A percentile compares a stretch with the other conserved stretches of the same genome.
Evolutionary conservation across 1,140 invertebrate genomes (phyloP).

Genomic region (Leptinotarsa lineolata): DNA sequence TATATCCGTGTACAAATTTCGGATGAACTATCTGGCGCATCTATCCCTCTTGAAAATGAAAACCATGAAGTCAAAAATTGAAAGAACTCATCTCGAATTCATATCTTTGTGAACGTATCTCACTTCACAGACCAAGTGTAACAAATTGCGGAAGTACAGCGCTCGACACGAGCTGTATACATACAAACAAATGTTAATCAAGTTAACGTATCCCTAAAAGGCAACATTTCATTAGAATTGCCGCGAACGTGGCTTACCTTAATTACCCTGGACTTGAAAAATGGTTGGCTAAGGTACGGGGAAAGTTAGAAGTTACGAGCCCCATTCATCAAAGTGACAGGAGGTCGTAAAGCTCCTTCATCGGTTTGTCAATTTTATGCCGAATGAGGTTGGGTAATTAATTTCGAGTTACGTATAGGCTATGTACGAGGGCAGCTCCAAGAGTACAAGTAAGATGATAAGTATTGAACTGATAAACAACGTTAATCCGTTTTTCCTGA

Average conservation of each 20-base stretch:
- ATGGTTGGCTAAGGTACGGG: neutral
- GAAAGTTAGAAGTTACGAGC: constrained; percentile 15
- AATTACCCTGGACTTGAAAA: constrained; percentile 18
- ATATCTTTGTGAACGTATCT: neutral
- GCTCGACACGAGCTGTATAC: neutral
- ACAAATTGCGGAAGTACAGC: neutral
- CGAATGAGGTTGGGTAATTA: neutral
- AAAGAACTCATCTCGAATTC: neutral
- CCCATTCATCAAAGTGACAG: constrained; percentile 1
- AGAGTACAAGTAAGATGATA: no score
- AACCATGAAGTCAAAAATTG: neutral
- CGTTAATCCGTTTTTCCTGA: no score
- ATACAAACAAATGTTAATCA: constrained; percentile 18
- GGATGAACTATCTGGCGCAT: no score
- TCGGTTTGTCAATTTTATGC: neutral
- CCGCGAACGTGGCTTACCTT: constrained; percentile 5
- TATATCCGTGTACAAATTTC: no score
- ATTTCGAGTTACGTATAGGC: neutral
- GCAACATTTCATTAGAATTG: constrained; percentile 17
- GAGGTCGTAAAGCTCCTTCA: neutral
- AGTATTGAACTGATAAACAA: no score
- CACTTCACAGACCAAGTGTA: neutral
- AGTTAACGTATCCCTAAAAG: constrained; percentile 21
- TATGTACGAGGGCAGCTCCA: neutral
- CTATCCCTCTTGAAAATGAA: neutral